Evolutionary conservation across 1,140 invertebrate genomes (phyloP), one percentile per base, ranked within the genome.

Genomic region (Drosophila erecta): DNA sequence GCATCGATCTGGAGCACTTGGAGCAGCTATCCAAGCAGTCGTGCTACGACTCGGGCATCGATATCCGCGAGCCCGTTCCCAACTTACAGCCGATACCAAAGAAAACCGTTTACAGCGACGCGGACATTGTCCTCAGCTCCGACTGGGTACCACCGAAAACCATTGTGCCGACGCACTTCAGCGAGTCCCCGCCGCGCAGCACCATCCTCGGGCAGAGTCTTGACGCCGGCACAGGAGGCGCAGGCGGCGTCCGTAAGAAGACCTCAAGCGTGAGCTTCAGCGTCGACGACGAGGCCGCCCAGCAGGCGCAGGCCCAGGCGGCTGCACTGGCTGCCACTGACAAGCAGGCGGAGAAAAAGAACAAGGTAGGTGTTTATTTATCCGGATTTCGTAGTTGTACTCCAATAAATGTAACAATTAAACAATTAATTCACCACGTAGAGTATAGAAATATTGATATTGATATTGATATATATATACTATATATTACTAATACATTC

Each of bases 41-140:
- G 74, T 97, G 96, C 93, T 96, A 97, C 92, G 96, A 97, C 93
- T 97, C 96, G n/a, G 96, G 96, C 75, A 97, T 97, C 86, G 96
- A 97, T 92, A 97, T 97, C 73, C 94, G 96, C 80, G 96, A 97
- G 83, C 95, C 95, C 59, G 92, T 92, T 56, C 94, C 94, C 61
- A 93, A 92, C 73, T 92, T 95, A 87, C 92, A 91, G 67, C 90
- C 92, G 37, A 92, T 91, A 90, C 84, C 90, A 91, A 91, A 92
- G 85, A 92, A 92, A 90, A 79, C 94, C 89, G 94, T 94, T 65
- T 97, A 96, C 92, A 96, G 96, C 69, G 96, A 97, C 92, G 96
- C 96, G 46, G 96, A 97, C 91, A 96, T 97, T 81, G 95, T 97
- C 43, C 93, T 97, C 72, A 96, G 96, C 17, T 95, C 95, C 44